These are phyloP conservation scores for Drosophila ficusphila DNA, from an alignment of 1,140 invertebrate species.

Conservation along the genomic window DNA sequence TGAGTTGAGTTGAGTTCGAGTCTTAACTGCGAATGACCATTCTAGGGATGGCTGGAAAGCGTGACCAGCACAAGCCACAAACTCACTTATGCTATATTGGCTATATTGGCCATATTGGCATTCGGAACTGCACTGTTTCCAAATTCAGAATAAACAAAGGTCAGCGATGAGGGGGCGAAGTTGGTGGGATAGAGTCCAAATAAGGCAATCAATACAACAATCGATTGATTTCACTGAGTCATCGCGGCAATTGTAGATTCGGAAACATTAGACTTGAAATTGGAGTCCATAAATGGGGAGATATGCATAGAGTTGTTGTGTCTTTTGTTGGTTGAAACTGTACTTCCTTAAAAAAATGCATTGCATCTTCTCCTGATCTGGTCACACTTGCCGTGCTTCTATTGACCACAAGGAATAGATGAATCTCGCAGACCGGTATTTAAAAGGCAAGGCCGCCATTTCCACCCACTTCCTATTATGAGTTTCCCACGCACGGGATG, in stretches of 20 bases:
- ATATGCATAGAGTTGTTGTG: neutral
- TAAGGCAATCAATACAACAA: constrained; percentile 28
- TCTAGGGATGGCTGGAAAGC: constrained; percentile 35
- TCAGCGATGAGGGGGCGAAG: constrained; percentile 9
- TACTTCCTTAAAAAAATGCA: no score
- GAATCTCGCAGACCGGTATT: neutral
- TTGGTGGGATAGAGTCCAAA: neutral
- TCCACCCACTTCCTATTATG: neutral
- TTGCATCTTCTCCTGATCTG: neutral
- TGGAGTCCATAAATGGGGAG: neutral
- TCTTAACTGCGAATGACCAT: constrained; percentile 32
- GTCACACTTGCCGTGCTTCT: neutral
- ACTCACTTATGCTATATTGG: constrained; percentile 10
- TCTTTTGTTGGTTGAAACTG: neutral
- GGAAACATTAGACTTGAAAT: neutral
- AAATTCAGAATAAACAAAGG: constrained; percentile 28
- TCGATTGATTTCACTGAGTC: constrained; percentile 21
- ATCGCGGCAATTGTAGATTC: constrained; percentile 7
- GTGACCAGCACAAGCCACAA: constrained; percentile 26
- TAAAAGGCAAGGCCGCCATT: constrained; percentile 4
- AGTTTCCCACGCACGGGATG: constrained; percentile 27
- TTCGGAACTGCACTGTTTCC: constrained; percentile 1
- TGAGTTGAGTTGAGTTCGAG: neutral
- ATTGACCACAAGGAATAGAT: neutral
- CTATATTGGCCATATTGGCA: no score